A percentile compares a stretch with the other conserved stretches of the same genome.
Conservation (phyloP, 2,797 vertebrate species). For the Neopelma chrysocephalum region DNA sequence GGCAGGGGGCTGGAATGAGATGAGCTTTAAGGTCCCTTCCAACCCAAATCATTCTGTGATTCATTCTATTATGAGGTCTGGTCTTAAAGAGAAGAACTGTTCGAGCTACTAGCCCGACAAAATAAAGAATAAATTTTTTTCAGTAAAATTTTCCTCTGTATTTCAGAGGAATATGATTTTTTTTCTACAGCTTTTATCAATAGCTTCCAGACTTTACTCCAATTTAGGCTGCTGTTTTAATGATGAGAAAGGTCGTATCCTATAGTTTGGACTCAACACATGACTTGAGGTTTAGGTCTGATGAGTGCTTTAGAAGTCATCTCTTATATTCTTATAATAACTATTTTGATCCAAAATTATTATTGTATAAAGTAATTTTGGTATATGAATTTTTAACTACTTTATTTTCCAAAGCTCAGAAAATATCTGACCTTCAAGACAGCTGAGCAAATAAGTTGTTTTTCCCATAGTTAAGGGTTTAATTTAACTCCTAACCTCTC, state of each 20-base stretch:
- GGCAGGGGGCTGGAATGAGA: accelerated
- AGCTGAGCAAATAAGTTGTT: neutral
- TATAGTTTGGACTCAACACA: neutral
- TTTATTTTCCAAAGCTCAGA: neutral
- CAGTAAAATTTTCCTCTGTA: neutral
- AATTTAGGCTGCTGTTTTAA: neutral
- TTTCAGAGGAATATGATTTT: neutral
- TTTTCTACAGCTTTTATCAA: neutral
- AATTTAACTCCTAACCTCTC: neutral
- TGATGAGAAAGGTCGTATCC: neutral
- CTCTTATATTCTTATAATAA: neutral
- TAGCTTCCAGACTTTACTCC: neutral
- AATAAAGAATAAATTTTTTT: neutral
- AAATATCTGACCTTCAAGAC: neutral
- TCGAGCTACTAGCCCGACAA: neutral
- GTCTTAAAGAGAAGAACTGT: neutral
- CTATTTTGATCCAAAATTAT: neutral
- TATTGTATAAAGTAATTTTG: neutral
- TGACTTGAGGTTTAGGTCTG: neutral
- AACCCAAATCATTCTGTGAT: neutral
- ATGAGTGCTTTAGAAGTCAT: neutral
- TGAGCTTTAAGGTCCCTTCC: neutral
- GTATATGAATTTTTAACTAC: neutral
- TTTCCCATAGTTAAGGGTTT: neutral
- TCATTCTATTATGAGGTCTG: neutral